Base-by-base conservation (phyloP, 2,888 invertebrate species). In the Pinctada fucata region DNA sequence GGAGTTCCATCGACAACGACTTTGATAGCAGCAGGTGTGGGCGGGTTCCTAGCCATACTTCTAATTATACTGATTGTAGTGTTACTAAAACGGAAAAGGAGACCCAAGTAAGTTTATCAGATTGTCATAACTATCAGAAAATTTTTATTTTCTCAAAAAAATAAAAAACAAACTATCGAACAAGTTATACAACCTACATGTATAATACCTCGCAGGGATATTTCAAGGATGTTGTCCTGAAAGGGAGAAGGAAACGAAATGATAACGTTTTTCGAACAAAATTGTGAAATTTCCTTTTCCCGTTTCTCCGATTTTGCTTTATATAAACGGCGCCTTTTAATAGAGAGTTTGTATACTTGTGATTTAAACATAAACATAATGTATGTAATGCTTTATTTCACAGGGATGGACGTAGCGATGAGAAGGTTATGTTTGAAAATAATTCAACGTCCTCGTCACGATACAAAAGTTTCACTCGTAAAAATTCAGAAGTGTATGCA, bases 401-500 rank as follows among this genome's bases (percentile, higher is more conserved):
- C 45, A 74, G 74, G n/a, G 50, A 48, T 49, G 49, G 63, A 16
- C 49, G 16, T 3, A 65, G 66, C 13, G 65, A 74, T 16, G 65
- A 74, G 48, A 74, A 74, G 45, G 74, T 74, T 3, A 63, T 66
- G 4, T 74, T 74, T 66, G 66, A 66, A 3, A 66, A 66, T 49
- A 50, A 16, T 3, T 66, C 78, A 10, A n/a, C 63, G 3, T 6
- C 58, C 49, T 78, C 78, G 6, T 64, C 78, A 0, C 49, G 78
- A 0, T 78, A 78, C 58, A 78, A 78, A 47, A 64, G 68, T 3
- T 74, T 78, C 66, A 70, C 69, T 5, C 72, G 78, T 49, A 68
- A 63, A 63, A 78, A 70, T 16, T 78, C 78, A 6, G 78, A 78
- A 10, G 74, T 78, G 8, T 78, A 78, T 65, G 78, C 78, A 13